These are phyloP conservation scores for Platerodrilus igneus DNA, from an alignment of 2,888 invertebrate genomes.

Conservation along the genomic window DNA sequence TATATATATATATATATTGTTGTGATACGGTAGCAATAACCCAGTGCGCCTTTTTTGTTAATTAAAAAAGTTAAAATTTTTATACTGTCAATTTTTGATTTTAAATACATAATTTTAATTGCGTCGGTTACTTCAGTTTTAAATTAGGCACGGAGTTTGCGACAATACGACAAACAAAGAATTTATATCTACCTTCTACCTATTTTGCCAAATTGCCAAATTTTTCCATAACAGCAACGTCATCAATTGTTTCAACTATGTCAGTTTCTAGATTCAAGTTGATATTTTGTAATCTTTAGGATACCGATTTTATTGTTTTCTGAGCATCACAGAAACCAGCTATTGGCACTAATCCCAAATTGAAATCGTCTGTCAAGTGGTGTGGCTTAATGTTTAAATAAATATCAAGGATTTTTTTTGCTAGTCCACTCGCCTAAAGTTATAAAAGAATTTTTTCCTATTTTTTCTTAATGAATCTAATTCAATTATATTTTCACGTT, in stretches of 20 bases:
- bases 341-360: conserved; percentile 22
- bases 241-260: conserved; percentile 16
- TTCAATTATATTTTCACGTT: conserved; percentile 13
- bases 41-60: no score
- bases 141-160: no score
- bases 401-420: conserved; percentile 14
- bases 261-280: conserved; percentile 17
- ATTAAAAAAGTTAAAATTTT: no score
- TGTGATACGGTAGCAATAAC: no score
- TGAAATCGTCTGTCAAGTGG: conserved; percentile 16
- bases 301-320: conserved; percentile 16
- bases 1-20: no score
- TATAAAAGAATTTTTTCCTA: conserved; percentile 16
- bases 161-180: no score
- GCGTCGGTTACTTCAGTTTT: no score
- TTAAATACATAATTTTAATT: no score
- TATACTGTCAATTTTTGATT: no score
- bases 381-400: conserved; percentile 13
- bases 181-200: no score
- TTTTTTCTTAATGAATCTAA: conserved; percentile 13
- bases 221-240: conserved; percentile 23
- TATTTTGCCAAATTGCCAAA: conserved; percentile 21
- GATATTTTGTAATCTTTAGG: conserved; percentile 17
- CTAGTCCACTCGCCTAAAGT: no score
- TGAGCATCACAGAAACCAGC: conserved; percentile 17